phyloP scores from a whole-genome alignment of 2,113 vertebrate genomes.

The Regulus satrapa region DNA sequence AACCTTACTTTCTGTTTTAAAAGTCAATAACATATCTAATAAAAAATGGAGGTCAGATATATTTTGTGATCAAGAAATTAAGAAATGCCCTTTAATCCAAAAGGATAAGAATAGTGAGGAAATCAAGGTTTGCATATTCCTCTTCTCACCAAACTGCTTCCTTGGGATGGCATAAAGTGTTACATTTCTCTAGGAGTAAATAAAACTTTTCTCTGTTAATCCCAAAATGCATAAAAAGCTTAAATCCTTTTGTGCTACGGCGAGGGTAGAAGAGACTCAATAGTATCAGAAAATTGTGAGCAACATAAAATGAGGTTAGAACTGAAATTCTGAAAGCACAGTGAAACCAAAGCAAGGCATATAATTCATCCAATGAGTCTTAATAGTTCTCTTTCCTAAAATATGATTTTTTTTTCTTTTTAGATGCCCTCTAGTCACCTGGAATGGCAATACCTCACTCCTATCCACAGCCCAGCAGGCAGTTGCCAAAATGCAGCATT shows the following conservation, averaged over 20 bases:
- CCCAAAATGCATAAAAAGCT: neutral
- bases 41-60: neutral
- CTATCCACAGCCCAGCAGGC: neutral
- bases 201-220: neutral
- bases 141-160: neutral
- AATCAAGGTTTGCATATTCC: neutral
- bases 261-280: neutral
- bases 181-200: neutral
- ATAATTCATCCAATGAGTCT: neutral
- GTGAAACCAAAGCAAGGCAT: neutral
- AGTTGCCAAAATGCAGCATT: neutral
- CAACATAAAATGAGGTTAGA: neutral
- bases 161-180: neutral
- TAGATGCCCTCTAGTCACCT: neutral
- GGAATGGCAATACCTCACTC: neutral
- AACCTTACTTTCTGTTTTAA: neutral
- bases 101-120: neutral
- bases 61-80: neutral
- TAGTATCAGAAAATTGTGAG: neutral
- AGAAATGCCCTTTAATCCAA: neutral
- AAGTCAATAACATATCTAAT: neutral
- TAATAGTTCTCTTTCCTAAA: neutral
- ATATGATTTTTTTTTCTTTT: neutral
- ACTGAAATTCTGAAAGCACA: neutral
- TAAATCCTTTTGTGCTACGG: neutral